Evolutionary conservation across 2,888 invertebrate species (phyloP), one percentile per base, ranked within the genome.

Genomic region (Drosophila fungiperda): DNA sequence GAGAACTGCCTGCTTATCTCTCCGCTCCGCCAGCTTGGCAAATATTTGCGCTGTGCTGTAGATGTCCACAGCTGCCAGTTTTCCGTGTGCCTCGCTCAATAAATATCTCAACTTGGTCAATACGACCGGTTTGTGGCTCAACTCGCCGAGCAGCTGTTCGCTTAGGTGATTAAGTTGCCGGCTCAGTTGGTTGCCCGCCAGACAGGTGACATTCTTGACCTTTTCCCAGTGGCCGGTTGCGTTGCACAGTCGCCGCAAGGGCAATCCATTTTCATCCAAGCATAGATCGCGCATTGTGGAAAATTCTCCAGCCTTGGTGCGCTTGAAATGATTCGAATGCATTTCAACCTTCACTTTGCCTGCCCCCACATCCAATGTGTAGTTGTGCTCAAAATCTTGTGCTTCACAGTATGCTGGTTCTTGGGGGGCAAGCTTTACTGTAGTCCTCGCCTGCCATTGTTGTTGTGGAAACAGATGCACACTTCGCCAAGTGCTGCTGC

Each of bases 231-330:
- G 68, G 26, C 84, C 82, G 38, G 94, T 94, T 1, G 94, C 83
- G 80, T 94, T 94, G 64, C 96, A 96, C 50, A 92, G 92, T 78
- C 95, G 93, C 32, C 93, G 94, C 11, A 95, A 94, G 1, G 95
- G 95, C 62, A 95, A 90, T 2, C 95, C 95, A 82, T 95, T 94
- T 6, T 91, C 87, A 87, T 94, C 94, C 38, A 96, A 90, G 77
- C 96, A 96, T 0, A 92, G 69, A 45, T 92, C 82, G 0, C 78
- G 80, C 33, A 87, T 59, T 7, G 94, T 93, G 1, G 94, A 93
- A 53, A 93, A 93, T 50, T 94, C 93, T 1, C 94, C 94, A 45
- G 94, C 93, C 55, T 67, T 68, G 6, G 90, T 87, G 52, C 68
- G 58, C 9, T 66, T 58, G 64, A 91, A 88, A 0, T 57, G 70